Conservation (phyloP, 2,888 invertebrate genomes). For the Aphodius sticticus region DNA sequence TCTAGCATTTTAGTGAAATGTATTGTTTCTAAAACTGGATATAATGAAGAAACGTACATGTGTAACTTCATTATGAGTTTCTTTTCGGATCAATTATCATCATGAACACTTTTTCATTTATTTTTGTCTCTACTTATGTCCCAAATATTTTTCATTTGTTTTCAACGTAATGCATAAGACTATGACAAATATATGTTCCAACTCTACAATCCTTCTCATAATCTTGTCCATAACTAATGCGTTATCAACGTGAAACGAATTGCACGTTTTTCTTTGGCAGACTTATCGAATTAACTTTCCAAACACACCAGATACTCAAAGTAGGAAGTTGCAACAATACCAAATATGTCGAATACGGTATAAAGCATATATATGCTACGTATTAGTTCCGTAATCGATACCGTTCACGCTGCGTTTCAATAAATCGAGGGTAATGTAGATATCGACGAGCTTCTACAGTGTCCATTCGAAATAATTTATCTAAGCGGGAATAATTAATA, state of each 20-base stretch:
- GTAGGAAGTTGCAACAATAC: conserved; percentile 4
- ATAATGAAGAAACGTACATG: too few species aligned
- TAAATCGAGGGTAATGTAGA: conserved; percentile 17
- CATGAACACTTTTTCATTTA: too few species aligned
- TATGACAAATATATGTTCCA: too few species aligned
- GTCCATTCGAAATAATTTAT: conserved; percentile 4
- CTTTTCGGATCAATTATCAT: too few species aligned
- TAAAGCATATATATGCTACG: not conserved
- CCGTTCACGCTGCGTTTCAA: conserved; percentile 22
- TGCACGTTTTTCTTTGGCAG: not conserved
- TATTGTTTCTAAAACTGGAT: too few species aligned
- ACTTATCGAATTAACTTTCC: not conserved
- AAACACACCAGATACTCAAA: not conserved
- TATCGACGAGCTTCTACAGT: conserved; percentile 13
- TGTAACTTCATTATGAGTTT: too few species aligned
- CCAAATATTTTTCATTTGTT: too few species aligned
- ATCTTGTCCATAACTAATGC: not conserved
- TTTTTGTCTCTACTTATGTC: too few species aligned
- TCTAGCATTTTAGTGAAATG: too few species aligned
- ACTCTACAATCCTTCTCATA: not conserved
- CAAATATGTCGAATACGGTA: not conserved
- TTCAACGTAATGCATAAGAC: too few species aligned
- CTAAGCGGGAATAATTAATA: conserved; percentile 4
- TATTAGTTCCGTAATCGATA: conserved; percentile 16
- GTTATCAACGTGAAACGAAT: not conserved